phyloP scores from a whole-genome alignment of 2,797 vertebrate species.

The Anguilla obscura region DNA sequence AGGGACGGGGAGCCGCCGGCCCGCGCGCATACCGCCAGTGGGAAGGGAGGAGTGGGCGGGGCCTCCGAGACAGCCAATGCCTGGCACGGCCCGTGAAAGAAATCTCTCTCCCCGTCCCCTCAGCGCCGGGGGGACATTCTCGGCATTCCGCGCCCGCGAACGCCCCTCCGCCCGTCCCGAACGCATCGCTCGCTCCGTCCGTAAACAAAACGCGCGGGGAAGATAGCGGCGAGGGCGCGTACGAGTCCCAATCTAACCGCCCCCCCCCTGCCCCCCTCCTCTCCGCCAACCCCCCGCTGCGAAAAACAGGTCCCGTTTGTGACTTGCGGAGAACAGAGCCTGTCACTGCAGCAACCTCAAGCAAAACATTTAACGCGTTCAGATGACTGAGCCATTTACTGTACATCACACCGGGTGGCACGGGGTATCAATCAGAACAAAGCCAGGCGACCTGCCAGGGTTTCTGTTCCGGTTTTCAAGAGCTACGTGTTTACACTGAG shows the following conservation, averaged over 20 bases:
- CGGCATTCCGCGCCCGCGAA: slow-evolving; percentile 15
- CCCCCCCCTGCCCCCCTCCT: neutral
- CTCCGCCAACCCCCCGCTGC: neutral
- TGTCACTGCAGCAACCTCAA: neutral
- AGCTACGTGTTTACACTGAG: neutral
- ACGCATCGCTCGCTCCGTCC: neutral
- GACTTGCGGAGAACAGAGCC: neutral
- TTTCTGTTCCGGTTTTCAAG: neutral
- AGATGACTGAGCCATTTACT: neutral
- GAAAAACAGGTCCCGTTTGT: neutral
- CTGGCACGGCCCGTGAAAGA: slow-evolving; percentile 22
- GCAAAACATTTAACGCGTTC: neutral
- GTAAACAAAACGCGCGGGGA: neutral
- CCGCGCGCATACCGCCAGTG: neutral
- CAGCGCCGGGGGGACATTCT: slow-evolving; percentile 14
- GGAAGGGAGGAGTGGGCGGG: slow-evolving; percentile 14
- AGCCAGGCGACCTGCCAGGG: neutral
- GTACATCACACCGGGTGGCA: neutral
- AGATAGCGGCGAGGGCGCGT: neutral
- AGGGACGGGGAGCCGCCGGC: neutral
- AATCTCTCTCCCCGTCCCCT: neutral
- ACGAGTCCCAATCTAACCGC: neutral
- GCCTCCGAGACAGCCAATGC: slow-evolving; percentile 2
- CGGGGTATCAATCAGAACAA: neutral
- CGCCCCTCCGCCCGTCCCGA: neutral